phyloP scores from a whole-genome alignment of 2,113 vertebrate genomes.

The Pygoscelis antarcticus region DNA sequence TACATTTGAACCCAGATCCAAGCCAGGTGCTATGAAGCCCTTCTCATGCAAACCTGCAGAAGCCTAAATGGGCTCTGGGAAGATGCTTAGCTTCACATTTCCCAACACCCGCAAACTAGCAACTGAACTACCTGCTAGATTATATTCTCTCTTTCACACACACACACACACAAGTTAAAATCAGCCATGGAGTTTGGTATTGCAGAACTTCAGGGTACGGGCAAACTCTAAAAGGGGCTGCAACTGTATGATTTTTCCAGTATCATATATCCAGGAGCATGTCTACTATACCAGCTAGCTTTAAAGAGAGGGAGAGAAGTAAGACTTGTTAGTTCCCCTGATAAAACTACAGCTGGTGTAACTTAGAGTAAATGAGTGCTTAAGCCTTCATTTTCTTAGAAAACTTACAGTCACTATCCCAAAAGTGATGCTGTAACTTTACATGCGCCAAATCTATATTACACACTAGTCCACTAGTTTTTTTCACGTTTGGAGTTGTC shows the following conservation, averaged over 20 bases:
- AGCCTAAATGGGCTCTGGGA: not conserved
- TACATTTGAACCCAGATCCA: not conserved
- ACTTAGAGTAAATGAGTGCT: not conserved
- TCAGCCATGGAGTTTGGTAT: not conserved
- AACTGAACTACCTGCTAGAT: not conserved
- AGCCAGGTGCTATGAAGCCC: not conserved
- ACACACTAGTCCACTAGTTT: not conserved
- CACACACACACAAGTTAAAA: not conserved
- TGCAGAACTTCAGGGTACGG: fast-evolving
- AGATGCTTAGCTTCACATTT: not conserved
- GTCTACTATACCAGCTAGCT: not conserved
- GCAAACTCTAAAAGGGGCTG: not conserved
- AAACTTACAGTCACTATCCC: not conserved
- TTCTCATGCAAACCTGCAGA: not conserved
- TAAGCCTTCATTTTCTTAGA: not conserved
- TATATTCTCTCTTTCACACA: not conserved
- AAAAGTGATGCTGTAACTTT: not conserved
- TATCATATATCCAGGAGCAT: not conserved
- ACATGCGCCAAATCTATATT: not conserved
- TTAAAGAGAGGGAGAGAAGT: not conserved
- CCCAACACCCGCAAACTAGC: not conserved
- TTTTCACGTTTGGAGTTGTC: not conserved
- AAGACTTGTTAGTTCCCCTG: not conserved
- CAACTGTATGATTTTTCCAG: not conserved
- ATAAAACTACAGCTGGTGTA: not conserved